Evolutionary conservation across 2,113 vertebrate species (phyloP).

Genomic region (Urocolius indicus): DNA sequence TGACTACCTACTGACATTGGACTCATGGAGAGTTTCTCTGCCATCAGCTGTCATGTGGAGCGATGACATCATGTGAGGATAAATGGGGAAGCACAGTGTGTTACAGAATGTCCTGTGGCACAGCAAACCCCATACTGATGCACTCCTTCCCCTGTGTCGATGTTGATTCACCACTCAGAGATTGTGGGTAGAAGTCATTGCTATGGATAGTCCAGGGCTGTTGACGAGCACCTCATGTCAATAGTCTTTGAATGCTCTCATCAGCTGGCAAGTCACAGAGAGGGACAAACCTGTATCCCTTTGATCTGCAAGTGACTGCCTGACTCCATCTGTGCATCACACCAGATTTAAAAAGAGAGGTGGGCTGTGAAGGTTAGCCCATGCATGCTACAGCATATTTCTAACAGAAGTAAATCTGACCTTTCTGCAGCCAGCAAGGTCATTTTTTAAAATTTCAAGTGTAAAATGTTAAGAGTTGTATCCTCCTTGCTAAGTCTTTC

Average conservation of each 20-base stretch:
- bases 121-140: not conserved
- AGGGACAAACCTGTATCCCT: not conserved
- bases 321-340: not conserved
- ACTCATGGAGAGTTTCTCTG: not conserved
- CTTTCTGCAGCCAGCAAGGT: not conserved
- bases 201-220: not conserved
- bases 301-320: not conserved
- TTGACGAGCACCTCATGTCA: not conserved
- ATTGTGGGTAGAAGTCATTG: not conserved
- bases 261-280: not conserved
- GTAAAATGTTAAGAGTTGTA: not conserved
- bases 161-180: not conserved
- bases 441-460: not conserved
- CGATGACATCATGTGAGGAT: not conserved
- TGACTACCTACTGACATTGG: not conserved
- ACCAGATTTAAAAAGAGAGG: not conserved
- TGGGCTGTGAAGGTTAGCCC: not conserved
- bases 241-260: not conserved
- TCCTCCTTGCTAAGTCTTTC: not conserved
- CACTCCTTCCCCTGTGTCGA: not conserved
- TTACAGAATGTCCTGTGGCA: not conserved
- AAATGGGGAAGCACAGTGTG: fast-evolving
- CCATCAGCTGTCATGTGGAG: not conserved
- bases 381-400: not conserved
- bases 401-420: not conserved